Evolutionary conservation across 2,113 vertebrate genomes (phyloP).

Genomic region (Candoia aspera): DNA sequence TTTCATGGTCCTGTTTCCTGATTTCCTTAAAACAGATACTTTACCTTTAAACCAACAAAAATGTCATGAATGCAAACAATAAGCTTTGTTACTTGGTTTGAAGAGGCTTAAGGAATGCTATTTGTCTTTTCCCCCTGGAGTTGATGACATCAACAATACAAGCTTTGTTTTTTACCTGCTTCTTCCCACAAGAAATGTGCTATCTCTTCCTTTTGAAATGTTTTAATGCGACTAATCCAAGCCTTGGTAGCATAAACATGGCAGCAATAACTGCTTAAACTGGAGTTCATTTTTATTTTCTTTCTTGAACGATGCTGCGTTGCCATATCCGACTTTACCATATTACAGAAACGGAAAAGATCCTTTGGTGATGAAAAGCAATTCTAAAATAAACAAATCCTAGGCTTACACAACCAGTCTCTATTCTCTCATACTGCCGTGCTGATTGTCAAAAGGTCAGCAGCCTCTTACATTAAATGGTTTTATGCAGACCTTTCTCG

Average conservation of each 20-base stretch:
- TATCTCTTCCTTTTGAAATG: neutral
- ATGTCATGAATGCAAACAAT: neutral
- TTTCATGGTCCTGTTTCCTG: too few relatives aligned
- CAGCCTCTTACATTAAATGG: neutral
- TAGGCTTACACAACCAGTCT: neutral
- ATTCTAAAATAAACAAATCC: conserved; percentile 2
- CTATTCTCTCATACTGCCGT: neutral
- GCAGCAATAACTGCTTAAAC: neutral
- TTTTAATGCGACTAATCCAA: neutral
- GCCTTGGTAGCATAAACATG: neutral
- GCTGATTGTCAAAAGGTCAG: conserved; percentile 9
- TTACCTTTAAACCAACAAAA: too few relatives aligned
- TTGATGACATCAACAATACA: neutral
- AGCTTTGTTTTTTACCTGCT: neutral
- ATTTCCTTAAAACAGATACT: neutral
- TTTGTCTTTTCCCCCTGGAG: too few relatives aligned
- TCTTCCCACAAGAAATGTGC: neutral
- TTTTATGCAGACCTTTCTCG: neutral
- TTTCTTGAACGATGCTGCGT: neutral
- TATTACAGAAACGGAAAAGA: neutral
- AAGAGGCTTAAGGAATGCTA: too few relatives aligned
- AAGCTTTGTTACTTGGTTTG: neutral
- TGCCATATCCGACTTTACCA: neutral
- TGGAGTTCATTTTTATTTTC: neutral
- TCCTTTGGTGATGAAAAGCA: neutral